Evolutionary conservation across 2,797 vertebrate species (phyloP), one percentile per base, ranked within the genome.

Genomic region (Pangasius larnaudii): DNA sequence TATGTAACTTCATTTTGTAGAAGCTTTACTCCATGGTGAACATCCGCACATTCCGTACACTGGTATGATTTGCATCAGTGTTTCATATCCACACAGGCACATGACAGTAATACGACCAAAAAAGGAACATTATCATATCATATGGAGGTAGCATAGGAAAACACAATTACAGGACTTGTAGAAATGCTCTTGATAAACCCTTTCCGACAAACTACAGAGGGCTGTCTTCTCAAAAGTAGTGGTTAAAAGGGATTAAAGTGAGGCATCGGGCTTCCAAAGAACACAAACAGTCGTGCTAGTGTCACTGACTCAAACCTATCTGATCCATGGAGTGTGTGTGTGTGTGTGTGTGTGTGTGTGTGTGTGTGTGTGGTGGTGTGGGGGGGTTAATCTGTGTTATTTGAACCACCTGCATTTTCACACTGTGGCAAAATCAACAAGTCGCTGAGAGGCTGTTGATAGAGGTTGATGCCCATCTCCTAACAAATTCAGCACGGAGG

Each of bases 401-500:
- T 92, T 89, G 88, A 93, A 92, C 78, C 79, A 91, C 94, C 94
- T 92, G 93, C 94, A 93, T 95, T 94, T 96, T 93, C 94, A 95
- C 92, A 93, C 92, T 91, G 90, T 91, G 93, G 92, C 93, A 95
- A 93, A 94, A 92, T 94, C 94, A 95, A 96, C 92, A 93, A 91
- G 94, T 94, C 89, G 92, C 91, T 82, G 77, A 92, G 91, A 92
- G 90, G 91, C 82, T 82, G 89, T 91, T 27, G 90, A 89, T 92
- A 90, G 88, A 93, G 90, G 92, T 87, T 93, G 94, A 95, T 95
- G 93, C 81, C 90, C 86, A 95, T 95, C 95, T 87, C 75, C 85
- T 33, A 88, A 94, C 92, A 94, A 93, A 95, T 94, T 93, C 84
- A 91, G 90, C 83, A 86, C 61, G 71, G 63, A 90, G 93, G 91